Evolutionary conservation across 2,113 vertebrate species (phyloP), one percentile per base, ranked within the genome.

Genomic region (Anoura caudifer): DNA sequence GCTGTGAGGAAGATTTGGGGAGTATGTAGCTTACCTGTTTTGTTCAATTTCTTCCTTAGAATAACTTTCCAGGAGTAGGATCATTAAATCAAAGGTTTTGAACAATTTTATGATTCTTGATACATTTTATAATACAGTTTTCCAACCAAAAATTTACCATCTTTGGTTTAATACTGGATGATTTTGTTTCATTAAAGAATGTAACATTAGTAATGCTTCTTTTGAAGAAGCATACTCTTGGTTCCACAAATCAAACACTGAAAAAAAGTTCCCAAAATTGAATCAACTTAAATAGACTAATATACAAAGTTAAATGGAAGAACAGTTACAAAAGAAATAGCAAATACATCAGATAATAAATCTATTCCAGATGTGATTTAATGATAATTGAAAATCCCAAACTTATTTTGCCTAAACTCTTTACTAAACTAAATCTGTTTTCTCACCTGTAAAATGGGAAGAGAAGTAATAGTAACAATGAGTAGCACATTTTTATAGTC

Each of bases 161-260:
- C 26, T 82, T 36, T 95, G 16, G 10, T 4, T 84, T 94, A 90
- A 70, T 41, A 65, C 24, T 75, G 75, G 63, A 79, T 90, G 20
- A 28, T 80, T 95, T 94, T 92, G 19, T 90, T 83, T 86, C 33
- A 31, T 61, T 26, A 33, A 36, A 73, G 16, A 67, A 69, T 77
- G 47, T 45, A 80, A 38, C 65, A 92, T 85, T 89, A 72, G 67
- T 24, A 79, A 3, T 90, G 13, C 22, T 87, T 79, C 59, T 95
- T 91, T 81, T 69, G 20, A 28, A 82, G 69, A 94, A 65, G 38
- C 36, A 15, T 50, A 31, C 2, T 94, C n/a, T 96, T 67, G 38
- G 24, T 91, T 91, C 31, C 61, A 94, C 70, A 95, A 76, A 65
- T 63, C n/a, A 63, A 92, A 93, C 33, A 65, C 70, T 94, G 83